Evolutionary conservation across 1,140 invertebrate genomes (phyloP).

Genomic region (Anoplophora glabripennis): DNA sequence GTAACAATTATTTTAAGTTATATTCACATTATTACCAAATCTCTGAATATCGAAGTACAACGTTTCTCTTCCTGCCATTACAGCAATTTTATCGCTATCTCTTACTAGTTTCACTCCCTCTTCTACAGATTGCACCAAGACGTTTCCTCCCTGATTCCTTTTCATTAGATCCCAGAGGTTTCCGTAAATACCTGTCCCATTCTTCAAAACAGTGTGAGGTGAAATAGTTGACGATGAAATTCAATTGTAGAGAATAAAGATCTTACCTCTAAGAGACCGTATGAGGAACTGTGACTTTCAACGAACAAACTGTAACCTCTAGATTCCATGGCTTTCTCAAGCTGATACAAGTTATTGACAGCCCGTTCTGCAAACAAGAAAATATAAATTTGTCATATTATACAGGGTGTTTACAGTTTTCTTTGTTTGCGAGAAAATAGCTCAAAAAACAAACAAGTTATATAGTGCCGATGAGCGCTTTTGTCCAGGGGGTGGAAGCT

Average conservation of each 20-base stretch:
- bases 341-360: conserved; percentile 59
- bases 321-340: conserved; percentile 61
- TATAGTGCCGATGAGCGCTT: not conserved
- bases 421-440: no score
- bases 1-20: no score
- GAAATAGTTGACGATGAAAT: not conserved
- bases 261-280: conserved; percentile 62
- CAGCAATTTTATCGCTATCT: conserved; percentile 54
- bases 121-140: conserved; percentile 62
- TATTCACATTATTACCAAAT: no score
- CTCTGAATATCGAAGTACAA: conserved; percentile 67
- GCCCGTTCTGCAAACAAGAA: conserved; percentile 55
- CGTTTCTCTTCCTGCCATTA: conserved; percentile 67
- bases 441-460: not conserved
- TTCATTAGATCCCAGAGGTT: conserved; percentile 63
- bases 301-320: conserved; percentile 61
- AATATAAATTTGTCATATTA: no score
- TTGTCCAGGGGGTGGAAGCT: not conserved
- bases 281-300: conserved; percentile 65
- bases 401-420: no score
- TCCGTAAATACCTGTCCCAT: conserved; percentile 70
- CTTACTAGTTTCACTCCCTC: conserved; percentile 61
- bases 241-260: not conserved
- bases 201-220: conserved; percentile 48
- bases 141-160: conserved; percentile 50